These are phyloP conservation scores for Geodia barretti DNA, from an alignment of 37 sponge, comb jelly and placozoan species.

Conservation along the genomic window DNA sequence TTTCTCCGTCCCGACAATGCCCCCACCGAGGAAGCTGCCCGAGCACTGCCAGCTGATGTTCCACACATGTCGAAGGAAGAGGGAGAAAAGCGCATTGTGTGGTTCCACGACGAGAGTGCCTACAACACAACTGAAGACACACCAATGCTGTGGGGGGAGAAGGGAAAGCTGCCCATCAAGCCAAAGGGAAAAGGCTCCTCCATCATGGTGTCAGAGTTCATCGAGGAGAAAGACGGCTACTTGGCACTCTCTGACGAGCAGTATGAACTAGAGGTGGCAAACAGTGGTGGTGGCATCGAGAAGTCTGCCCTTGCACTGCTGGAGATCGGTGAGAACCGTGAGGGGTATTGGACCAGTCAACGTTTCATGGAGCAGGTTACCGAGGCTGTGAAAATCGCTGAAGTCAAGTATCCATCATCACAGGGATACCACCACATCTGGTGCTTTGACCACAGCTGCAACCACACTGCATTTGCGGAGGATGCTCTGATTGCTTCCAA, in stretches of 20 bases:
- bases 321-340: constrained; percentile 43
- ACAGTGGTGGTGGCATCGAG: background rate
- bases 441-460: constrained; percentile 15
- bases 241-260: background rate
- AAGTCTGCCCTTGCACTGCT: constrained; percentile 1
- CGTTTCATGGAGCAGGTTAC: constrained; percentile 33
- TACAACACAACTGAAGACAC: constrained; percentile 1
- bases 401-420: constrained; percentile 1
- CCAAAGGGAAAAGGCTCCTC: constrained; percentile 21
- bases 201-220: constrained; percentile 43
- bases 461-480: constrained; percentile 8
- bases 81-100: too few species aligned
- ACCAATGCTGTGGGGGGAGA: background rate
- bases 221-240: constrained; percentile 31
- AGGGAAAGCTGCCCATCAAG: background rate
- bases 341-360: constrained; percentile 49
- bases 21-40: too few species aligned
- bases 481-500: constrained; percentile 10
- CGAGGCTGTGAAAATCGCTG: background rate
- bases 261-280: background rate
- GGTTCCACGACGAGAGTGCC: constrained; percentile 5
- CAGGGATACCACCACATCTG: background rate
- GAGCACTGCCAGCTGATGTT: too few species aligned
- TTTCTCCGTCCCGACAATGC: too few species aligned
- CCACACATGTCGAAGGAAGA: too few species aligned